A percentile compares a stretch with the other conserved stretches of the same genome.
Evolutionary conservation across 23 tunicate species (phyloP).

Genomic region (Pegea sp.): DNA sequence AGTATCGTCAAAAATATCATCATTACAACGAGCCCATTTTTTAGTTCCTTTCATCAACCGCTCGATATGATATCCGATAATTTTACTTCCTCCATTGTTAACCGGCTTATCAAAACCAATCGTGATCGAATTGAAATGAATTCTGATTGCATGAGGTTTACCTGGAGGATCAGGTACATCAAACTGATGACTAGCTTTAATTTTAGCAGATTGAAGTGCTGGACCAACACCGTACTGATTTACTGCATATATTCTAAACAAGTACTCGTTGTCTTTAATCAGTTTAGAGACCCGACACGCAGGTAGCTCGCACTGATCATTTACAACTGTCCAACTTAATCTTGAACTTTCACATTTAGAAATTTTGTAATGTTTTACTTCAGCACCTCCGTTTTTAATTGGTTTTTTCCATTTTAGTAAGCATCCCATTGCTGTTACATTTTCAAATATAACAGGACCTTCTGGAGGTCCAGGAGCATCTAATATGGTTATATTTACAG

Average conservation of each 20-base stretch:
- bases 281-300: conserved; percentile 42
- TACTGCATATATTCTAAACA: conserved; percentile 92
- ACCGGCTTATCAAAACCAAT: conserved; percentile 50
- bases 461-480: conserved; percentile 86
- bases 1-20: conserved; percentile 31
- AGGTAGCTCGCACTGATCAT: conserved; percentile 30
- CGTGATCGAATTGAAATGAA: conserved; percentile 39
- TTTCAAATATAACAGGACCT: conserved; percentile 71
- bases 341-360: conserved; percentile 68
- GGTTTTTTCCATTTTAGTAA: conserved; percentile 65
- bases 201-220: conserved; percentile 55
- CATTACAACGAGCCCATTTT: conserved; percentile 64
- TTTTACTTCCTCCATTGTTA: conserved; percentile 68
- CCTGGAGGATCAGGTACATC: conserved; percentile 41
- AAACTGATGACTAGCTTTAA: conserved; percentile 49
- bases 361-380: conserved; percentile 70
- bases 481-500: conserved; percentile 58
- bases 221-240: conserved; percentile 78
- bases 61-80: conserved; percentile 61
- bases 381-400: conserved; percentile 74
- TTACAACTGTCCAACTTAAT: conserved; percentile 70
- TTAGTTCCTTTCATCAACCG: conserved; percentile 31
- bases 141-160: conserved; percentile 30
- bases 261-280: conserved; percentile 68
- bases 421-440: conserved; percentile 56